phyloP scores from a whole-genome alignment of 2,888 invertebrate species.

The Hypsopygia costalis region DNA sequence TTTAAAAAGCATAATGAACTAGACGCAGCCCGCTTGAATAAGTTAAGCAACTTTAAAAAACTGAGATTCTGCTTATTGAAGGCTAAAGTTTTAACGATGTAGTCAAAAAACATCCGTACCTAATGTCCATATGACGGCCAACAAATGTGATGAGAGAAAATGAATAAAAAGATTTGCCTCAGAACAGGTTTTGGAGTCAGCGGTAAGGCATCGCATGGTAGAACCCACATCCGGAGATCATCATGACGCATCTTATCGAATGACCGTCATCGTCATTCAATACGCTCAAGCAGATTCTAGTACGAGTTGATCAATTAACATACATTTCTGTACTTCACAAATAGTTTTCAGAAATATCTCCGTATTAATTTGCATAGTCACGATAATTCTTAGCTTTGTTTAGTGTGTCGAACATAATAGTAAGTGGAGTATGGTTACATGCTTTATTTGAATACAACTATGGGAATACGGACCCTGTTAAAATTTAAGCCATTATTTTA shows the following conservation, averaged over 20 bases:
- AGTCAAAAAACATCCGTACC: slow-evolving; percentile 30
- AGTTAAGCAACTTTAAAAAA: slow-evolving; percentile 17
- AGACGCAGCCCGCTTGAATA: not conserved
- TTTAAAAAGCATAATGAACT: slow-evolving; percentile 5
- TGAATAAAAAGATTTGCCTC: slow-evolving; percentile 48
- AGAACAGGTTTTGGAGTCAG: slow-evolving; percentile 5
- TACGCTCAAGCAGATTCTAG: not conserved
- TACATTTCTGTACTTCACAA: slow-evolving; percentile 4
- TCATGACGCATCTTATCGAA: slow-evolving; percentile 51
- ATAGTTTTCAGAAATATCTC: slow-evolving; percentile 3
- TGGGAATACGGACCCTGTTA: too few relatives aligned
- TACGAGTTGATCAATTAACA: slow-evolving; percentile 8
- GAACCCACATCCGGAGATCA: slow-evolving; percentile 10
- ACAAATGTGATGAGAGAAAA: slow-evolving; percentile 53
- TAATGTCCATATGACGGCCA: slow-evolving; percentile 52
- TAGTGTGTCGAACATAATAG: too few relatives aligned
- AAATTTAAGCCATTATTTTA: too few relatives aligned
- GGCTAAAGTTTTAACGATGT: slow-evolving; percentile 28
- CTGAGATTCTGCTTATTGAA: slow-evolving; percentile 30
- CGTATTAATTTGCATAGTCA: too few relatives aligned
- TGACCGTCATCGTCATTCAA: slow-evolving; percentile 13
- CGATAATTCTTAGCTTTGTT: too few relatives aligned
- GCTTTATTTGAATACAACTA: too few relatives aligned
- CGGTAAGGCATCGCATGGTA: not conserved
- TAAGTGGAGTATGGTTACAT: too few relatives aligned